Base-by-base conservation (phyloP, 2,888 invertebrate genomes). In the Campoplex nolae region DNA sequence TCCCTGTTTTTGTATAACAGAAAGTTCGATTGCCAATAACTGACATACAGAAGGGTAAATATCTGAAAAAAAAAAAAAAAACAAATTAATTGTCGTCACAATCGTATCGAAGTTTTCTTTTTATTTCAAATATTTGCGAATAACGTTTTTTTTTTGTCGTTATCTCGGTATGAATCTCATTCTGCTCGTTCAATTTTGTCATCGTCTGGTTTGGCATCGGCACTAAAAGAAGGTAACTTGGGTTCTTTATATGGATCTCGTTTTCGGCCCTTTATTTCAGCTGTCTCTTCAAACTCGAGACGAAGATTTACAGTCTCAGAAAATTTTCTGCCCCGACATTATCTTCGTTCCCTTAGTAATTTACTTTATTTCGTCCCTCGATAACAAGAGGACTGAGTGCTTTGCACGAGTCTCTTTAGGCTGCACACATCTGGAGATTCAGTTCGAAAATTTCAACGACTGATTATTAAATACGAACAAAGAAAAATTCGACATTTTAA, bases 281-380 rank as follows among this genome's bases (percentile, higher is more conserved):
- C 70, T 11, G 42, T 45, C 48, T n/a, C 45, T 73, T 73, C 48
- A 32, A 73, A 35, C 45, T 62, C 6, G 16, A 28, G 56, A 73
- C 58, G 13, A 77, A 73, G 73, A 85, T 85, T 85, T 68, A 74
- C 23, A 54, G 51, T 35, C 56, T 76, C 18, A 8, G n/a, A 35
- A 45, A 35, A n/a, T 32, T 75, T 70, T 56, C 51, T 58, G 67
- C 67, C 8, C 13, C 23, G 42, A 56, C 65, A 65, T 76, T 71
- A 65, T 65, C 32, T 51, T 11, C 45, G 28, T 18, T 42, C 54
- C 73, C 38, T n/a, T 28, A 13, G 42, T 32, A 51, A 71, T 56
- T 28, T 3, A 9, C 3, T 71, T 51, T 32, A 73, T 85, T 42
- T 54, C 67, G 67, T 54, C 28, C 71, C 54, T 51, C 38, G 48